A percentile compares a stretch with the other conserved stretches of the same genome.
These are phyloP conservation scores for Cynaeus angustus DNA, from an alignment of 2,888 invertebrate genomes.

Conservation along the genomic window DNA sequence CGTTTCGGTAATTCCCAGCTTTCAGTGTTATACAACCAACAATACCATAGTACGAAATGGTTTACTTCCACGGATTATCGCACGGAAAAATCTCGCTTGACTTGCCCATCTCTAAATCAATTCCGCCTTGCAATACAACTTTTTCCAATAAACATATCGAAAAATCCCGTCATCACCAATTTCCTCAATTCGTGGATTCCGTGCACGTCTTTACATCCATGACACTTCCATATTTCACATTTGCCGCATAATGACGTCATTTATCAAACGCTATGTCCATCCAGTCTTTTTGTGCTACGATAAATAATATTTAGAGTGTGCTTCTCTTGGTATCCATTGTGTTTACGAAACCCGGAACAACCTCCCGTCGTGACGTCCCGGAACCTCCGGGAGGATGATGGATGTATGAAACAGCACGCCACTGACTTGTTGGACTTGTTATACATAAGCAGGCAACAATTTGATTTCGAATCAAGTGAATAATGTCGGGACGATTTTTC, in stretches of 20 bases:
- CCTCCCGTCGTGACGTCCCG: constrained; percentile 1
- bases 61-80: too few relatives aligned
- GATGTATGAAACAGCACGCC: constrained; percentile 21
- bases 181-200: constrained; percentile 10
- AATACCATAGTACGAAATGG: too few relatives aligned
- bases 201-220: constrained; percentile 25
- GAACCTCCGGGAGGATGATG: constrained; percentile 17
- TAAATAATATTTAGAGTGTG: constrained; percentile 35
- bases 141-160: constrained; percentile 22
- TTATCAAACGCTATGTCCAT: constrained; percentile 33
- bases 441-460: constrained; percentile 13
- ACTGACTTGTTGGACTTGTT: constrained; percentile 22
- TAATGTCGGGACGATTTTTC: constrained; percentile 17
- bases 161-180: constrained; percentile 13
- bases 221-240: constrained; percentile 31
- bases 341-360: constrained; percentile 20
- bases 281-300: constrained; percentile 35
- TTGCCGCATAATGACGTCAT: constrained; percentile 39
- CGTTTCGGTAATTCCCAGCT: too few relatives aligned
- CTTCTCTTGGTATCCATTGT: constrained; percentile 23
- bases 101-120: too few relatives aligned
- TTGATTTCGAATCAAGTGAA: constrained; percentile 20
- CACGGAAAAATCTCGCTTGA: too few relatives aligned
- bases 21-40: too few relatives aligned
- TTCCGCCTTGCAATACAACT: not conserved